Percentiles rank a stretch among this genome's conserved stretches.
Evolutionary conservation across 1,140 invertebrate genomes (phyloP).

Genomic region (Drosophila subobscura): DNA sequence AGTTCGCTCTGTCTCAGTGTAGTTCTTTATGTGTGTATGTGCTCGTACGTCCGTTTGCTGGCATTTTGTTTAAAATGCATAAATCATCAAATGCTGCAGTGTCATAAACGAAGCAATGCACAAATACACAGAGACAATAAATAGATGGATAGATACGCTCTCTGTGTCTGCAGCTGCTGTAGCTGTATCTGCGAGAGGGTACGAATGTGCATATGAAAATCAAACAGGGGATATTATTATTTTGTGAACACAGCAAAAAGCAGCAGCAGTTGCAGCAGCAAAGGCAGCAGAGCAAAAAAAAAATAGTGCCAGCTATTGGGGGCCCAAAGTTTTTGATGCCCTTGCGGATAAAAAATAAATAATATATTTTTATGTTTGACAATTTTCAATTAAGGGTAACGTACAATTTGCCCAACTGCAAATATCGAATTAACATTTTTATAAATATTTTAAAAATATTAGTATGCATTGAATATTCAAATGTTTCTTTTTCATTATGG

Average conservation of each 20-base stretch:
- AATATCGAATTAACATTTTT: no score
- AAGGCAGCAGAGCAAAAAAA: slow-evolving; percentile 19
- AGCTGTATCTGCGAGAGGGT: no score
- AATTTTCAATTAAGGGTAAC: background rate
- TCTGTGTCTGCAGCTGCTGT: background rate
- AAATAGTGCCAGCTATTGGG: background rate
- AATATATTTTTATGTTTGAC: no score
- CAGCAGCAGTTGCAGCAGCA: slow-evolving; percentile 32
- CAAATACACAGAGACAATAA: slow-evolving; percentile 51
- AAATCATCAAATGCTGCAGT: slow-evolving; percentile 76
- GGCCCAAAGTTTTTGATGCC: no score
- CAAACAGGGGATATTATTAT: slow-evolving; percentile 77
- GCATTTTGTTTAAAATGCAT: slow-evolving; percentile 78
- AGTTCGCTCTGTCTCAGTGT: no score
- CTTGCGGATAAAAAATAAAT: no score
- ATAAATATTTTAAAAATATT: no score
- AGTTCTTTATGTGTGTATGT: slow-evolving; percentile 5
- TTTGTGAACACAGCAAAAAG: slow-evolving; percentile 74
- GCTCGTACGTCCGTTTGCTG: slow-evolving; percentile 56
- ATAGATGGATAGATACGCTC: slow-evolving; percentile 23
- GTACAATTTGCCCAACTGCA: background rate
- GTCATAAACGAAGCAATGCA: slow-evolving; percentile 68
- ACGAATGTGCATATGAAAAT: slow-evolving; percentile 43
- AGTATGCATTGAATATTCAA: no score
- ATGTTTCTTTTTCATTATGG: no score